A percentile compares a stretch with the other conserved stretches of the same genome.
phyloP scores from a whole-genome alignment of 2,113 vertebrate genomes.

The Chelonoidis abingdonii region DNA sequence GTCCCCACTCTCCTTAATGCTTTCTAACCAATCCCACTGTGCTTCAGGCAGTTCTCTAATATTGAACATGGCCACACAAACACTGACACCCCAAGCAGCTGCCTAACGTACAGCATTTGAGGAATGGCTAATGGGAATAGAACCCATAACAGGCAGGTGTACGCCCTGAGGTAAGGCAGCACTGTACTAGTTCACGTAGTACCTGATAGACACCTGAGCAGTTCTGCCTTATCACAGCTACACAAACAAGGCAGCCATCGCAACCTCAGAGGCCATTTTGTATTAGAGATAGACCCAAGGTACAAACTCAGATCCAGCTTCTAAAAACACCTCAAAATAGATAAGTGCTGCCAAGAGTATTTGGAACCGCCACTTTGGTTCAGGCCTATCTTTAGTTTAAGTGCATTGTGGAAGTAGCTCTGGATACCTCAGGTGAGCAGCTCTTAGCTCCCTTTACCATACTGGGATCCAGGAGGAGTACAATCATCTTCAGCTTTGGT shows the following conservation, averaged over 20 bases:
- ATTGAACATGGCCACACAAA: no score
- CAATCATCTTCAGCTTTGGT: neutral
- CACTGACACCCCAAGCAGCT: neutral
- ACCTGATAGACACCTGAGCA: neutral
- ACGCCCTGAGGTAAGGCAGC: neutral
- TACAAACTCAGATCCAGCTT: neutral
- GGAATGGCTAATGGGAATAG: neutral
- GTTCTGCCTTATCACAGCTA: neutral
- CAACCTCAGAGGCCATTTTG: neutral
- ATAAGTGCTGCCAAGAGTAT: neutral
- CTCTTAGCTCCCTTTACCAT: neutral
- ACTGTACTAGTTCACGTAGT: neutral
- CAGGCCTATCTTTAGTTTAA: neutral
- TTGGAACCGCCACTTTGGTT: neutral
- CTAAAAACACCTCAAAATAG: neutral
- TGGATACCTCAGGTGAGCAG: neutral
- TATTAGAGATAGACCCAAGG: neutral
- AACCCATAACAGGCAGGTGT: neutral
- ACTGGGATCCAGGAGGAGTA: neutral
- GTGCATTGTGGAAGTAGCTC: neutral
- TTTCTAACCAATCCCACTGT: neutral
- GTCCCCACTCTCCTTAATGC: no score
- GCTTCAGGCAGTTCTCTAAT: neutral
- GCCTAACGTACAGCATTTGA: neutral
- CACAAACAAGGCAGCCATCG: neutral